Percentiles rank a stretch among this genome's conserved stretches.
phyloP scores from a whole-genome alignment of 2,797 vertebrate species.

The Pseudochirops cupreus region DNA sequence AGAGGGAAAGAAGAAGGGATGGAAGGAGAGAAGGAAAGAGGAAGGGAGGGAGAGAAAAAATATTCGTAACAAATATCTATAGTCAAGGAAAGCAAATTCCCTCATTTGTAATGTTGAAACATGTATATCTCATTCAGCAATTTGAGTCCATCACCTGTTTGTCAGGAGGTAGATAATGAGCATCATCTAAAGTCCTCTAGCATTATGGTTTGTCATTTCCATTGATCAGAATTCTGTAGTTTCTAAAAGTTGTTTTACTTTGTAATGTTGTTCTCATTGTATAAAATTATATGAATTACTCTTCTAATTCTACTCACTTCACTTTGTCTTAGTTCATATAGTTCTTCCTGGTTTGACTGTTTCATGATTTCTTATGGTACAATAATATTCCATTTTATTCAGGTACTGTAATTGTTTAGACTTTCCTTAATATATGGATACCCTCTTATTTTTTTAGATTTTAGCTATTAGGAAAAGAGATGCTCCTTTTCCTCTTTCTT shows the following conservation, averaged over 20 bases:
- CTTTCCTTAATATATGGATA: not conserved
- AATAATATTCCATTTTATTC: not conserved
- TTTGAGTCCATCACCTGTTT: not conserved
- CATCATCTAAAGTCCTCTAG: not conserved
- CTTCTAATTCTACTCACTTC: not conserved
- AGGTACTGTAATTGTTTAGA: not conserved
- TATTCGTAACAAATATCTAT: not conserved
- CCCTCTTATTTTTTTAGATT: not conserved
- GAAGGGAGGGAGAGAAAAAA: not conserved
- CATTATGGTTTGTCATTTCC: not conserved
- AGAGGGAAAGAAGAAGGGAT: not conserved
- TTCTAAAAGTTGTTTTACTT: not conserved
- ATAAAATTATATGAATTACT: not conserved
- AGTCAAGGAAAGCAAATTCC: not conserved
- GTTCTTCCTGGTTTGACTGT: not conserved
- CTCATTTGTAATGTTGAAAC: not conserved
- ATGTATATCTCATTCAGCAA: not conserved
- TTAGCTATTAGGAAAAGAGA: not conserved
- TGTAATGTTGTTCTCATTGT: not conserved
- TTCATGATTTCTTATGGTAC: not conserved
- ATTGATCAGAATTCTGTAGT: not conserved
- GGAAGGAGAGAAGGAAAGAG: not conserved
- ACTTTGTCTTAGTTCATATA: not conserved
- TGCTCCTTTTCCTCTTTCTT: not conserved
- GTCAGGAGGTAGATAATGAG: not conserved